A percentile compares a stretch with the other conserved stretches of the same genome.
Conservation (phyloP, 2,113 vertebrate genomes). For the Dendrocopos noguchii region DNA sequence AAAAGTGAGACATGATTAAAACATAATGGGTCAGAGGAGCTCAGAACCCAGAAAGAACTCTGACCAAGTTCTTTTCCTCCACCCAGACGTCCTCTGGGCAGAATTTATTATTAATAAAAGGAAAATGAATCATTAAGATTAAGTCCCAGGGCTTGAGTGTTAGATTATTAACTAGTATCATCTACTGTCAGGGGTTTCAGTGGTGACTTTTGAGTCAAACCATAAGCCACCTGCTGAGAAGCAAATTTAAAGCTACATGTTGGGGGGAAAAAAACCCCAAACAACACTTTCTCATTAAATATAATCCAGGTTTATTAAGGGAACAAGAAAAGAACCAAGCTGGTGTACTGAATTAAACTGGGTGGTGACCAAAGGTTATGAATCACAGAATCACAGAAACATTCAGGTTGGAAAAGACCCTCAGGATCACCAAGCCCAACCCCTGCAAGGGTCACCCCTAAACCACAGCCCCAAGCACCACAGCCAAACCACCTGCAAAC, state of each 20-base stretch:
- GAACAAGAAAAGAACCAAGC: background rate
- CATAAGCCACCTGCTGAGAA: constrained; percentile 37
- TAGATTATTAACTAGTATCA: constrained; percentile 24
- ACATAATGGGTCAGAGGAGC: constrained; percentile 27
- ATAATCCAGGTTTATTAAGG: constrained; percentile 27
- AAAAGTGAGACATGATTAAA: constrained; percentile 46
- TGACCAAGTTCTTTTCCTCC: background rate
- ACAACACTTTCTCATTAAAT: constrained; percentile 32
- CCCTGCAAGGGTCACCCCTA: too few relatives aligned
- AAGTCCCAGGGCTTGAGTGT: background rate
- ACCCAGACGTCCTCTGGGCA: background rate
- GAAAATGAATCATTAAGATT: constrained; percentile 33
- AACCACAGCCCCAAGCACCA: too few relatives aligned
- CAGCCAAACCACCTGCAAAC: too few relatives aligned
- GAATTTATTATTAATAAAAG: constrained; percentile 39
- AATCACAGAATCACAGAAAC: too few relatives aligned
- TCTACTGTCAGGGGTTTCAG: background rate
- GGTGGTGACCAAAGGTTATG: background rate
- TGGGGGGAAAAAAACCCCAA: background rate
- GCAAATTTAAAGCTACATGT: constrained; percentile 13
- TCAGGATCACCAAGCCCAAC: too few relatives aligned
- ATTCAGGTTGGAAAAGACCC: too few relatives aligned
- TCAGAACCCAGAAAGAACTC: constrained; percentile 3
- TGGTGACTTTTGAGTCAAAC: constrained; percentile 8
- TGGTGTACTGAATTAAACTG: background rate